Conservation (phyloP, 2,113 vertebrate genomes). For the Patagioenas fasciata region DNA sequence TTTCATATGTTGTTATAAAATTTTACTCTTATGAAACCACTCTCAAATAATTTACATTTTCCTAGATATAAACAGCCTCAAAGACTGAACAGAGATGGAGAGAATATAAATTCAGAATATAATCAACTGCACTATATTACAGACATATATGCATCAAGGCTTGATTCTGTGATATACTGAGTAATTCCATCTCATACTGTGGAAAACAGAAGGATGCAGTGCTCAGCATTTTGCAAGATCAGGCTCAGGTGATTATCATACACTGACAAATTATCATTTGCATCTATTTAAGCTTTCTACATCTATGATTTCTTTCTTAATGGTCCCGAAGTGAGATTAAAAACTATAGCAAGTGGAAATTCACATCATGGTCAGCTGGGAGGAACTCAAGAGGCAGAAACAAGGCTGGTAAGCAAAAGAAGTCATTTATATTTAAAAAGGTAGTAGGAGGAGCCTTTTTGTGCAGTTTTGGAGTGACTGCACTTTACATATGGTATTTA, state of each 20-base stretch:
- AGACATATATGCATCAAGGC: background rate
- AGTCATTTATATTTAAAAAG: background rate
- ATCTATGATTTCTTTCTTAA: background rate
- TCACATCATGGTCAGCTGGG: background rate
- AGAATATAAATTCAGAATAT: conserved; percentile 2
- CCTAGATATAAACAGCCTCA: background rate
- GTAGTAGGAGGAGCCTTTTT: background rate
- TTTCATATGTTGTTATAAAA: background rate
- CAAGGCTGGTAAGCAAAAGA: background rate
- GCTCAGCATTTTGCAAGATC: background rate
- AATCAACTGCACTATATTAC: background rate
- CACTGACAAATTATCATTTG: background rate
- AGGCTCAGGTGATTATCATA: background rate
- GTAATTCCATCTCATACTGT: background rate
- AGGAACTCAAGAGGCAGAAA: background rate
- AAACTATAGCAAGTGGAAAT: background rate
- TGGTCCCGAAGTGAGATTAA: background rate
- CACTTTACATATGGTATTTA: background rate
- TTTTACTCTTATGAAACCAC: background rate
- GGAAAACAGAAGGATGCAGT: background rate
- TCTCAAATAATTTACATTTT: background rate
- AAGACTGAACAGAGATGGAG: background rate
- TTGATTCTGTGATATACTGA: background rate
- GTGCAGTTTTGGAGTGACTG: background rate
- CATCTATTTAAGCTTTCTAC: background rate